Conservation (phyloP, 1,140 invertebrate genomes). For the Aleiodes sp. region DNA sequence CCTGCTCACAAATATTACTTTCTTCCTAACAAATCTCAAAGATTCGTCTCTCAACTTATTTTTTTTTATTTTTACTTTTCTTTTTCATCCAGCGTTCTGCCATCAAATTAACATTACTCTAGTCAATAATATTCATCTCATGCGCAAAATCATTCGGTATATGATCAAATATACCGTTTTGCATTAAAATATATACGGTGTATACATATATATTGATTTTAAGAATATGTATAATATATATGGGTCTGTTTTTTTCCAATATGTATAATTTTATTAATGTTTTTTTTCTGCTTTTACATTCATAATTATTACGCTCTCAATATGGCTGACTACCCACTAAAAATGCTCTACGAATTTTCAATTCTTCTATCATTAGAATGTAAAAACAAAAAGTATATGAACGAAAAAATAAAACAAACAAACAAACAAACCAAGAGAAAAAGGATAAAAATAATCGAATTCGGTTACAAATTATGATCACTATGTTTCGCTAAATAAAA, state of each 20-base stretch:
- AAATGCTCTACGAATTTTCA: constrained; percentile 55
- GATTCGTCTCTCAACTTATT: constrained; percentile 52
- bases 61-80: constrained; percentile 43
- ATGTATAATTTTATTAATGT: constrained; percentile 51
- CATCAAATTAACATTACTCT: constrained; percentile 5
- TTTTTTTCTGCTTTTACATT: constrained; percentile 40
- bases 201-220: constrained; percentile 46
- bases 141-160: constrained; percentile 17
- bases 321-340: constrained; percentile 62
- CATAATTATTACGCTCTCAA: constrained; percentile 58
- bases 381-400: constrained; percentile 34
- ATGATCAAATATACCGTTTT: constrained; percentile 30
- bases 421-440: constrained; percentile 33
- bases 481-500: constrained; percentile 23
- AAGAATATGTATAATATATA: constrained; percentile 35
- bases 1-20: constrained; percentile 38
- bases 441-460: constrained; percentile 33
- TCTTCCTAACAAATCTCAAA: constrained; percentile 46
- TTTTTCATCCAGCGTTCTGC: too few species aligned
- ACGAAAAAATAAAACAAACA: constrained; percentile 26
- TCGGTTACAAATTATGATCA: not conserved
- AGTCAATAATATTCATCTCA: constrained; percentile 49
- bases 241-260: constrained; percentile 37
- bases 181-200: constrained; percentile 37
- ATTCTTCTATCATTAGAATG: constrained; percentile 39